These are phyloP conservation scores for Empis livida DNA, from an alignment of 2,888 invertebrate genomes.

Conservation along the genomic window DNA sequence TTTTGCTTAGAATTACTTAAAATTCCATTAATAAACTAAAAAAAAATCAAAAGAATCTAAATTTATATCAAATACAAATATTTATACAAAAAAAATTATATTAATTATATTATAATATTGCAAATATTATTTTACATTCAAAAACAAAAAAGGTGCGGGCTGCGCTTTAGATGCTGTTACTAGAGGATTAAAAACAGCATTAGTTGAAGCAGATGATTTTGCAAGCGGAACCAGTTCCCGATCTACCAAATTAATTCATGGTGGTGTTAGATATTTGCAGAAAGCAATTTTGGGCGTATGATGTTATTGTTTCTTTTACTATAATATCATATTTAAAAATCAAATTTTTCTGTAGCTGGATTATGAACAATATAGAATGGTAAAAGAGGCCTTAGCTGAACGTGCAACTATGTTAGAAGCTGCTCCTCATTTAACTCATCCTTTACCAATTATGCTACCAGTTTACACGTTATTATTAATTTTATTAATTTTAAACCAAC, in stretches of 20 bases:
- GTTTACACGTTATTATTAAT: conserved; percentile 75
- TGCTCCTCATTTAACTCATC: conserved; percentile 93
- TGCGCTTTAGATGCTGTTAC: conserved; percentile 91
- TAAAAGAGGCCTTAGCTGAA: conserved; percentile 94
- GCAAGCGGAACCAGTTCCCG: conserved; percentile 90
- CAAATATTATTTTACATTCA: too few species aligned
- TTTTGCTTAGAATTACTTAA: too few species aligned
- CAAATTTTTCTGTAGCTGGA: conserved; percentile 49
- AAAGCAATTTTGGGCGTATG: conserved; percentile 78
- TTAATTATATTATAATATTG: too few species aligned
- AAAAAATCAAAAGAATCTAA: too few species aligned
- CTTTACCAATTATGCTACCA: conserved; percentile 95
- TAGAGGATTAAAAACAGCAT: conserved; percentile 85
- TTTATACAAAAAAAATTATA: too few species aligned
- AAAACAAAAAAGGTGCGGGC: too few species aligned
- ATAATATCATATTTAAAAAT: conserved; percentile 7
- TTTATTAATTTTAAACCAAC: too few species aligned
- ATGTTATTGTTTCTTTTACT: conserved; percentile 12
- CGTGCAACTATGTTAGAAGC: conserved; percentile 86
- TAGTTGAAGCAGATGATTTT: conserved; percentile 94
- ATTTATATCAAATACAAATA: too few species aligned
- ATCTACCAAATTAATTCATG: conserved; percentile 96
- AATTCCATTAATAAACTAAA: too few species aligned
- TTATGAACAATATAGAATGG: conserved; percentile 95
- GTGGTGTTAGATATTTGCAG: conserved; percentile 94